Base-by-base conservation (phyloP, 2,888 invertebrate species). In the Serrognathus titanus region DNA sequence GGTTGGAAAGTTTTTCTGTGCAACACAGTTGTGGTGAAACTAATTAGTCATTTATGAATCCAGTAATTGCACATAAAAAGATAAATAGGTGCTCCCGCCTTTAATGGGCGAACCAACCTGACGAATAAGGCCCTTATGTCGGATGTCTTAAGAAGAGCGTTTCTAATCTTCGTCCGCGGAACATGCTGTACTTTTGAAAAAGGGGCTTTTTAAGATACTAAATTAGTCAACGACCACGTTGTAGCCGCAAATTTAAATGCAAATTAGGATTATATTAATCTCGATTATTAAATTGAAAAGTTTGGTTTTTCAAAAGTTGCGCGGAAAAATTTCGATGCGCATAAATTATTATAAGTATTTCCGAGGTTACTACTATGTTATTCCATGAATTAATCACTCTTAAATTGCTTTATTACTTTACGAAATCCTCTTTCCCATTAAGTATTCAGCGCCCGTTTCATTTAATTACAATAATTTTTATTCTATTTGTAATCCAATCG, bases 31-130 rank as follows among this genome's bases (percentile, higher is more conserved):
- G 72, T 70, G 72, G 71, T 68, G 62, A 66, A 71, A 68, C 73
- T 74, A 76, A 77, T 77, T 77, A 77, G 75, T 75, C 76, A 77
- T 76, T 75, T 75, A 77, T 75, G 76, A 75, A 75, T 71, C 73
- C 73, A 71, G 76, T 76, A 77, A 76, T 77, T 76, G 75, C 75
- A 70, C 75, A 74, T 76, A 75, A 77, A 76, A 75, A 75, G 76
- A 77, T 77, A 76, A 77, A 76, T 76, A 76, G 73, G 72, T 70
- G 71, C 73, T 71, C 68, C 66, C 63, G 67, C 69, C 70, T 72
- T 16, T 74, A 75, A 75, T 74, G 73, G 72, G 66, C 65, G 49
- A 60, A 57, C 58, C 62, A 57, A 60, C 60, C 58, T 63, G 58
- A 57, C 60, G 67, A 71, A 67, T 67, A 63, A 58, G 61, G 62